Evolutionary conservation across 1,140 invertebrate species (phyloP).

Genomic region (Nebria ingens): DNA sequence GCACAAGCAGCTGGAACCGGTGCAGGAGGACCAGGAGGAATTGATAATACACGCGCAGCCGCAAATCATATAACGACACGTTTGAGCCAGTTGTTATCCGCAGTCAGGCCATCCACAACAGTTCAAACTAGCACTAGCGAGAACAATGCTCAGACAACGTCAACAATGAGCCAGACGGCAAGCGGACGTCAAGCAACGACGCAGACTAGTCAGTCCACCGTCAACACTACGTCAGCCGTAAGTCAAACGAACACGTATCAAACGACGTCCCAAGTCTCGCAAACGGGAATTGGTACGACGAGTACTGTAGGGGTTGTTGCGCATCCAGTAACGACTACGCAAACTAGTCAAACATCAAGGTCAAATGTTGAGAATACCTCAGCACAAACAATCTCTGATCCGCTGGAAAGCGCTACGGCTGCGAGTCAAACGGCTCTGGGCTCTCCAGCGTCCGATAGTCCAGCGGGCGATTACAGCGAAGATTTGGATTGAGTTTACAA

Average conservation of each 20-base stretch:
- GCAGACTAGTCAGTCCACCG: slow-evolving; percentile 36
- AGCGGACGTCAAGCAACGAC: slow-evolving; percentile 25
- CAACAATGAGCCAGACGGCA: slow-evolving; percentile 15
- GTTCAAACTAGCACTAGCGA: slow-evolving; percentile 39
- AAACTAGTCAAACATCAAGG: slow-evolving; percentile 37
- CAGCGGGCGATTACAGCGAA: not conserved
- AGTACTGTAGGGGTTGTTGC: slow-evolving; percentile 29
- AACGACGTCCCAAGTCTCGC: not conserved
- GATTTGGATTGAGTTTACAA: too few species aligned
- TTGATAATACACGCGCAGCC: slow-evolving; percentile 29
- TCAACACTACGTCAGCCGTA: slow-evolving; percentile 22
- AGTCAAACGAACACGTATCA: not conserved
- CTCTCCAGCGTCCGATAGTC: not conserved
- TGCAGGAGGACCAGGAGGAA: slow-evolving; percentile 18
- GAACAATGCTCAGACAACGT: slow-evolving; percentile 20
- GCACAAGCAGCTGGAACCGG: slow-evolving; percentile 33
- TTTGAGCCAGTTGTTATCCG: slow-evolving; percentile 29
- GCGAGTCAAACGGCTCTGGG: slow-evolving; percentile 31
- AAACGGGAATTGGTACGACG: slow-evolving; percentile 12
- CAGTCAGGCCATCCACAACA: slow-evolving; percentile 44
- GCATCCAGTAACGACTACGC: slow-evolving; percentile 25
- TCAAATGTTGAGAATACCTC: slow-evolving; percentile 35
- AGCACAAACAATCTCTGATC: slow-evolving; percentile 27
- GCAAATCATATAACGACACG: slow-evolving; percentile 31
- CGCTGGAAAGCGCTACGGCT: slow-evolving; percentile 30